phyloP scores from a whole-genome alignment of 2,113 vertebrate genomes.

The Carassius carassius region DNA sequence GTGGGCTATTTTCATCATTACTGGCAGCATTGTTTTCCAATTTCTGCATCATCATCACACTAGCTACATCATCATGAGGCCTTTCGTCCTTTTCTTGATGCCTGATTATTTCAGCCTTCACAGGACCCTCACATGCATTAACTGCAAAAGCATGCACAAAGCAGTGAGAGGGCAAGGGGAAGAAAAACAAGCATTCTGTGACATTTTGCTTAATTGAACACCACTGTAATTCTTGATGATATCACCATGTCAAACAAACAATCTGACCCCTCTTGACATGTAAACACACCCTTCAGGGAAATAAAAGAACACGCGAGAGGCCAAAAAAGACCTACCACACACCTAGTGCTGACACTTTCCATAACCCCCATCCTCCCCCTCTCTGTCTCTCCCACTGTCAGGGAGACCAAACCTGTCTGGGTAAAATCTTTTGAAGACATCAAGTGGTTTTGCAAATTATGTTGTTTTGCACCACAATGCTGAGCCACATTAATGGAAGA shows the following conservation, averaged over 20 bases:
- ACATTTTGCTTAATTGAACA: conserved; percentile 33
- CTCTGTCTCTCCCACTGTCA: conserved; percentile 34
- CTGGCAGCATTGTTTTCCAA: conserved; percentile 36
- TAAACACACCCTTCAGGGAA: conserved; percentile 52
- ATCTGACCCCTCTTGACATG: conserved; percentile 60
- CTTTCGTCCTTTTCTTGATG: conserved; percentile 44
- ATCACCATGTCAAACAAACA: conserved; percentile 60
- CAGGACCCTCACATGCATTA: not conserved
- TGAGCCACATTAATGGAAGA: conserved; percentile 74
- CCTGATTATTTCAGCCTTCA: conserved; percentile 7
- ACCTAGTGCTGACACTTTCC: conserved; percentile 67
- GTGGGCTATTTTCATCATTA: conserved; percentile 25
- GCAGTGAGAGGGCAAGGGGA: not conserved
- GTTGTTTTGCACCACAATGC: conserved; percentile 72
- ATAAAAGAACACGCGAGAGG: not conserved
- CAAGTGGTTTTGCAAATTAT: conserved; percentile 65
- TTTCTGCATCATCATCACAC: conserved; percentile 31
- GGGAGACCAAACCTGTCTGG: conserved; percentile 48
- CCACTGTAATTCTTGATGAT: conserved; percentile 59
- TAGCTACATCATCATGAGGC: conserved; percentile 62
- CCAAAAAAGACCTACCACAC: conserved; percentile 56
- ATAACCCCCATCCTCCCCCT: conserved; percentile 43
- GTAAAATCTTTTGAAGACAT: conserved; percentile 69
- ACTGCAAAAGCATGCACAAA: not conserved
- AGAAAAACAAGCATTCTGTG: conserved; percentile 32